Percentiles rank a stretch among this genome's conserved stretches.
Evolutionary conservation across 2,113 vertebrate genomes (phyloP).

Genomic region (Noturus placidus): DNA sequence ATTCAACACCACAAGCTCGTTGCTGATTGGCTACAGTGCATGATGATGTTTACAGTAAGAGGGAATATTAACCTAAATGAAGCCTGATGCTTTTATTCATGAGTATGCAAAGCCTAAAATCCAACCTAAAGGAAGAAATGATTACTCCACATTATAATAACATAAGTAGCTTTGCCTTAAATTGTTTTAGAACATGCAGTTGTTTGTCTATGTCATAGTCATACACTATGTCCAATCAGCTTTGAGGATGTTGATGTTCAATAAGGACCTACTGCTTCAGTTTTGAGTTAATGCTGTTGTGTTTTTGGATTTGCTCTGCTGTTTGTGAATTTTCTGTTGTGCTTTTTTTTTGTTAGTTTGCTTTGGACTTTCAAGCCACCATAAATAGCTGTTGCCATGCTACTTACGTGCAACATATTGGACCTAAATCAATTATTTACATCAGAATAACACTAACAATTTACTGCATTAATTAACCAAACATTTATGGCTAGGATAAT

Average conservation of each 20-base stretch:
- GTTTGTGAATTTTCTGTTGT: not conserved
- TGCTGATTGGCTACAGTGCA: not conserved
- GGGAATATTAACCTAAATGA: not conserved
- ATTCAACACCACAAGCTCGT: too few relatives aligned
- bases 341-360: not conserved
- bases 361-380: not conserved
- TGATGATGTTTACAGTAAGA: not conserved
- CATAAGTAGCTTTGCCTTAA: not conserved
- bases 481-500: not conserved
- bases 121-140: not conserved
- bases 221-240: not conserved
- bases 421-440: not conserved
- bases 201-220: not conserved
- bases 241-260: too few relatives aligned
- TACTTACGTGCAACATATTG: not conserved
- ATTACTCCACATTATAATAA: not conserved
- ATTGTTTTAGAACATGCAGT: not conserved
- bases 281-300: too few relatives aligned
- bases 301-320: too few relatives aligned
- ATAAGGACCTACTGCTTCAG: too few relatives aligned
- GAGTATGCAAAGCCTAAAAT: not conserved
- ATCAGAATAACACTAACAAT: not conserved
- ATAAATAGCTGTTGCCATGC: not conserved
- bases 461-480: not conserved
- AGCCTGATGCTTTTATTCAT: not conserved